Base-by-base conservation (phyloP, 2,888 invertebrate species). In the Brachyopa scutellaris region DNA sequence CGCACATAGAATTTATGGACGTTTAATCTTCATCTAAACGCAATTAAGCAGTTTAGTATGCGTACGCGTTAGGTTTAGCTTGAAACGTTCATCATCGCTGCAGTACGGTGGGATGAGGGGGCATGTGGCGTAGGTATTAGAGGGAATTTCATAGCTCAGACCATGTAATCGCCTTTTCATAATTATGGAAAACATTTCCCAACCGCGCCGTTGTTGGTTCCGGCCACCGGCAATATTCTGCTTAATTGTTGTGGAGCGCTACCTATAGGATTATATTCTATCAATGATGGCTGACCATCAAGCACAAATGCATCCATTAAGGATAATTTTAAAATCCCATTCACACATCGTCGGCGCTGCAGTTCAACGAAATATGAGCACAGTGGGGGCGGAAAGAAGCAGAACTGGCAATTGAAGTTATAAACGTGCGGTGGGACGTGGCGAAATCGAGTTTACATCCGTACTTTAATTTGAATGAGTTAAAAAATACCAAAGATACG, bases 21-120 rank as follows among this genome's bases (percentile, higher is more conserved):
- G 51, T 76, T 76, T 69, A 67, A 69, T 69, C 67, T 62, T 53
- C 76, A 67, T 62, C 66, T 53, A 76, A 76, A 53, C 67, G 59
- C 51, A 76, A 76, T 76, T 76, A 76, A 67, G 61, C 59, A 45
- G 67, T 76, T 76, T 67, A 61, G 36, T 76, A 66, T 57, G 74
- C 47, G 73, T 66, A 47, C 42, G 53, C 38, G 49, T 51, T 15
- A 11, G 15, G 38, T 70, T 59, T 40, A 47, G 23, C 36, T 36
- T 13, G 26, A 49, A 70, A 49, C 47, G 49, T 70, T 59, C 55
- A 57, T 47, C 55, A 36, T 47, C n/a, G 23, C 2, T 26, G 26
- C 7, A 51, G 64, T 17, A 8, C 15, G 29, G n/a, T 4, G 1
- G 0, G 5, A 42, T 3, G 9, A 6, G 7, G 4, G 19, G 26